phyloP scores from a whole-genome alignment of 2,113 vertebrate species.

The Lasiurus borealis region DNA sequence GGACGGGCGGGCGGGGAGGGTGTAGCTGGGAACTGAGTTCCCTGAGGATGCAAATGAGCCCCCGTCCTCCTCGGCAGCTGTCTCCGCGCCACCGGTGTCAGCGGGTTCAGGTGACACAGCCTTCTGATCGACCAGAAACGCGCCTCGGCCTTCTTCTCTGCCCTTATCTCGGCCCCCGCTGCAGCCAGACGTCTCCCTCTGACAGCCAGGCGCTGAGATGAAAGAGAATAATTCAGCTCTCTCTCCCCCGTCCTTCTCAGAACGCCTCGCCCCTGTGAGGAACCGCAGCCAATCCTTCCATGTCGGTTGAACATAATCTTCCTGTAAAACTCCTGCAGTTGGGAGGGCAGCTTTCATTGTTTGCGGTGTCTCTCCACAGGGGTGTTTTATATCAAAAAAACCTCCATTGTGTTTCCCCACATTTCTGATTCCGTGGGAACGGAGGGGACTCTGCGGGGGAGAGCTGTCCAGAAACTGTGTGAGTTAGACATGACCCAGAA shows the following conservation, averaged over 20 bases:
- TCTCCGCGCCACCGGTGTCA: conserved; percentile 43
- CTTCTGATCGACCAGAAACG: conserved; percentile 37
- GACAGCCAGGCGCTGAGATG: conserved; percentile 34
- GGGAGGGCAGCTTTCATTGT: neutral
- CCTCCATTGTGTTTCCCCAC: neutral
- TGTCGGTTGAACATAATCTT: conserved; percentile 19
- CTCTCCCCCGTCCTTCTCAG: conserved; percentile 16
- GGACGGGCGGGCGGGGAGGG: neutral
- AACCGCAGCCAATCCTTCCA: conserved; percentile 22
- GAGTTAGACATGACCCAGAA: conserved; percentile 58
- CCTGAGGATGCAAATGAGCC: conserved; percentile 71
- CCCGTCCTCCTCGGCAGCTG: conserved; percentile 73
- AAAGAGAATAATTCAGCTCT: conserved; percentile 55
- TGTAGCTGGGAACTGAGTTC: conserved; percentile 63
- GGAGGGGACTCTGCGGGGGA: conserved; percentile 20
- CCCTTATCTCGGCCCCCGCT: neutral
- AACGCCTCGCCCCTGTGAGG: conserved; percentile 61
- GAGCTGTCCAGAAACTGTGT: conserved; percentile 49
- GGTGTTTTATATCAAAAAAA: neutral
- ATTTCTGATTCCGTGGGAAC: conserved; percentile 57
- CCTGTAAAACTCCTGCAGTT: conserved; percentile 29
- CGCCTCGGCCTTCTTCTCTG: conserved; percentile 18
- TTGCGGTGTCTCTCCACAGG: neutral
- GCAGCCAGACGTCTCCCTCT: conserved; percentile 29
- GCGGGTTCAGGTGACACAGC: conserved; percentile 42